Evolutionary conservation across 2,797 vertebrate species (phyloP).

Genomic region (Columba guinea): DNA sequence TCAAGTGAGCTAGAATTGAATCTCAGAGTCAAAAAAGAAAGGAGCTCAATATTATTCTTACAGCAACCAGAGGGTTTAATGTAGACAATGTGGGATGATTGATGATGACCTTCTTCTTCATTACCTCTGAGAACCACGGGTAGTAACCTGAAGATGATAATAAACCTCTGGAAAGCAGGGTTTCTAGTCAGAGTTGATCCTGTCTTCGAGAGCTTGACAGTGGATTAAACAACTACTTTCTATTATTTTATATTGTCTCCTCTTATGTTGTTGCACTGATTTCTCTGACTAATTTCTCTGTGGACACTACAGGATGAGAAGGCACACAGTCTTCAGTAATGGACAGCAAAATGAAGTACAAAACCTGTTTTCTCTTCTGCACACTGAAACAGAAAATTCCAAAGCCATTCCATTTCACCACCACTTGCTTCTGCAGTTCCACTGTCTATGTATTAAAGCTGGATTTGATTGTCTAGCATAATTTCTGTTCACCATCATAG

Average conservation of each 20-base stretch:
- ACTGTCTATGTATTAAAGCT: accelerated
- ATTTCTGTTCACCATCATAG: not conserved
- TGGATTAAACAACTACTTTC: not conserved
- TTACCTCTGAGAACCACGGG: not conserved
- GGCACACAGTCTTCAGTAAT: not conserved
- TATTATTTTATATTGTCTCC: not conserved
- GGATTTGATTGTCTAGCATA: not conserved
- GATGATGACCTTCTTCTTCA: not conserved
- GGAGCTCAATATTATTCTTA: conserved; percentile 26
- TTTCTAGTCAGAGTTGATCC: not conserved
- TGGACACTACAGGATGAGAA: not conserved
- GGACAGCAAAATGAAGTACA: not conserved
- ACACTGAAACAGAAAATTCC: not conserved
- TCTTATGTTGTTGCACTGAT: not conserved
- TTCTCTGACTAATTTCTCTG: not conserved
- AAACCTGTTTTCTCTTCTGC: not conserved
- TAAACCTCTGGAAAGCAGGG: not conserved
- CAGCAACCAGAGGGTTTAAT: not conserved
- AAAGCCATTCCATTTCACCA: not conserved
- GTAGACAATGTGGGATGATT: conserved; percentile 1
- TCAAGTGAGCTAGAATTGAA: conserved; percentile 36
- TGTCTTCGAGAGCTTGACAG: not conserved
- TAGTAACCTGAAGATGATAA: not conserved
- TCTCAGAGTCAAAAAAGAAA: conserved; percentile 25
- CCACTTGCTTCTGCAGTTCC: not conserved